Evolutionary conservation across 1,140 invertebrate species (phyloP).

Genomic region (Arctopsyche grandis): DNA sequence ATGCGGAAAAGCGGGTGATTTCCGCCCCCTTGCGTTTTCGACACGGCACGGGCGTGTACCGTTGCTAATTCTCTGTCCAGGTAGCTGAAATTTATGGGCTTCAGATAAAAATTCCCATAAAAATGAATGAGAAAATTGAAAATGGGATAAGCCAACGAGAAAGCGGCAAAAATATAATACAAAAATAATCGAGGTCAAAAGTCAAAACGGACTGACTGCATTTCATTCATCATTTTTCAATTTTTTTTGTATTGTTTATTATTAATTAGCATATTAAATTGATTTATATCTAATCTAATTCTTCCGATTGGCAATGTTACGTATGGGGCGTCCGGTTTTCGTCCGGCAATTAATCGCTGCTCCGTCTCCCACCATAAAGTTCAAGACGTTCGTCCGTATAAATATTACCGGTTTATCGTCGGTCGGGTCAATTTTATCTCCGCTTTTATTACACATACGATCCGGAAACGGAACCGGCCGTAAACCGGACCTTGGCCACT

Average conservation of each 20-base stretch:
- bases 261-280: too few relatives aligned
- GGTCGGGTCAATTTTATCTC: slow-evolving; percentile 35
- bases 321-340: neutral
- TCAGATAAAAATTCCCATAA: slow-evolving; percentile 26
- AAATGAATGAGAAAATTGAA: slow-evolving; percentile 32
- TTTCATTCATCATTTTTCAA: too few relatives aligned
- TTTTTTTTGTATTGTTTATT: too few relatives aligned
- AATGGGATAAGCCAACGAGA: slow-evolving; percentile 16
- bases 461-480: neutral
- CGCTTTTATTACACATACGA: slow-evolving; percentile 38
- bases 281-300: too few relatives aligned
- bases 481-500: slow-evolving; percentile 31
- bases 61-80: slow-evolving; percentile 27
- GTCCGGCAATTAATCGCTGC: neutral
- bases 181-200: slow-evolving; percentile 18
- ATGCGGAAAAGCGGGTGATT: neutral
- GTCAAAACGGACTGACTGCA: neutral
- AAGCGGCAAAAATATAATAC: slow-evolving; percentile 24
- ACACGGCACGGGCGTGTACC: slow-evolving; percentile 15
- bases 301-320: too few relatives aligned
- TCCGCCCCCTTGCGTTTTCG: neutral
- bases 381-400: neutral
- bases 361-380: neutral
- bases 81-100: slow-evolving; percentile 8
- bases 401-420: slow-evolving; percentile 16